Evolutionary conservation across 2,113 vertebrate genomes (phyloP), one percentile per base, ranked within the genome.

Genomic region (Varanus salvator): DNA sequence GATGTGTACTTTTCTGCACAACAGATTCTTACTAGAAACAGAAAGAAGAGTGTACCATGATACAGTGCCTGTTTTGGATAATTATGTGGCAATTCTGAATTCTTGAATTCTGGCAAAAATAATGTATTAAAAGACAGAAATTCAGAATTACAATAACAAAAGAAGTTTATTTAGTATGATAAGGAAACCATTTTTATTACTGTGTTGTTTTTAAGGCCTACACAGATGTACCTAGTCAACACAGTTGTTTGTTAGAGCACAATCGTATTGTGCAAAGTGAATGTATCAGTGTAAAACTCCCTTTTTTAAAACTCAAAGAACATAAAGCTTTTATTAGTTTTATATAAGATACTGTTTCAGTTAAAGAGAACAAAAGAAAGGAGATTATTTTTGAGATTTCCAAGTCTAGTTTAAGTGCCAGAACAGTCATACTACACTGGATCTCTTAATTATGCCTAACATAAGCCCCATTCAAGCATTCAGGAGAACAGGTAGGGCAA

Each of bases 1-100:
- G 94, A 87, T 92, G 69, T 91, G 91, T 93, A 89, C 72, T 95
- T 95, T 84, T 90, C 57, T 94, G 84, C 91, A 86, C 92, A 95
- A 92, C 93, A 95, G 92, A 87, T 93, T 95, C 88, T 92, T 93
- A 90, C 94, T 95, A 96, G 96, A 94, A 96, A 95, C 60, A 91
- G 69, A 80, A 82, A 82, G 84, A 89, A 95, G 71, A 71, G 27
- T 52, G 48, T 72, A 87, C 90, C 91, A 82, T 68, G 84, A 76
- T 84, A 87, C 38, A 84, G 21, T 92, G 84, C 3, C 64, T 93
- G 3, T 85, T 31, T 93, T 93, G 92, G 19, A 84, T 94, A 82
- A 80, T 94, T 64, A 91, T 52, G 17, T 21, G 75, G 60, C 31
- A 84, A 92, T 21, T 87, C 6, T 38, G 27, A 17, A 1, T 25